Percentiles rank a stretch among this genome's conserved stretches.
phyloP scores from a whole-genome alignment of 1,140 invertebrate genomes.

The Bombus superbus region DNA sequence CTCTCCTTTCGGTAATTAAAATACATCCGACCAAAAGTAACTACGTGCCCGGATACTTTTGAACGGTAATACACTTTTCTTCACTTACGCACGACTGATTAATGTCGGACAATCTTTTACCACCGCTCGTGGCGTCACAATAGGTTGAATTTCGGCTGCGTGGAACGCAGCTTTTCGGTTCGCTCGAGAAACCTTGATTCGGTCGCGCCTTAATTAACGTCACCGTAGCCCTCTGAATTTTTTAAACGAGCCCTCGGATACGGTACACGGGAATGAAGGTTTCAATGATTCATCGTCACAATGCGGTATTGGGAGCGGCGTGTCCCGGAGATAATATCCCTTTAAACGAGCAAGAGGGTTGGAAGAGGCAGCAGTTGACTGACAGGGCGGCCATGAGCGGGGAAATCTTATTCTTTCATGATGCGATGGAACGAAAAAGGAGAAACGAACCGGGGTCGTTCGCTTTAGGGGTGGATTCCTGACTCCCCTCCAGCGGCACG shows the following conservation, averaged over 20 bases:
- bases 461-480: slow-evolving; percentile 8
- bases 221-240: slow-evolving; percentile 31
- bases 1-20: not conserved
- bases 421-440: slow-evolving; percentile 34
- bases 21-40: not conserved
- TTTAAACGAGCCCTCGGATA: slow-evolving; percentile 29
- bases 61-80: not conserved
- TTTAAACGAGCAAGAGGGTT: slow-evolving; percentile 56
- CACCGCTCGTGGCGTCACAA: not conserved
- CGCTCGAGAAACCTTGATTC: slow-evolving; percentile 22
- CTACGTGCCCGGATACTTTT: not conserved
- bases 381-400: slow-evolving; percentile 27
- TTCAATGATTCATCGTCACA: slow-evolving; percentile 70
- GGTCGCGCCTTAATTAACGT: slow-evolving; percentile 63
- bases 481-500: not conserved
- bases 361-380: slow-evolving; percentile 39
- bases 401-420: slow-evolving; percentile 62
- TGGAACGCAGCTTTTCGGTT: no score
- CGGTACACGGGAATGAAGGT: slow-evolving; percentile 40
- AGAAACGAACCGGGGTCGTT: not conserved
- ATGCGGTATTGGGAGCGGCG: slow-evolving; percentile 48
- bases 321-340: slow-evolving; percentile 65
- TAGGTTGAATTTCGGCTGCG: slow-evolving; percentile 16
- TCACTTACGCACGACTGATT: not conserved
- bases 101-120: slow-evolving; percentile 16